Evolutionary conservation across 2,113 vertebrate genomes (phyloP).

Genomic region (Columbina picui): DNA sequence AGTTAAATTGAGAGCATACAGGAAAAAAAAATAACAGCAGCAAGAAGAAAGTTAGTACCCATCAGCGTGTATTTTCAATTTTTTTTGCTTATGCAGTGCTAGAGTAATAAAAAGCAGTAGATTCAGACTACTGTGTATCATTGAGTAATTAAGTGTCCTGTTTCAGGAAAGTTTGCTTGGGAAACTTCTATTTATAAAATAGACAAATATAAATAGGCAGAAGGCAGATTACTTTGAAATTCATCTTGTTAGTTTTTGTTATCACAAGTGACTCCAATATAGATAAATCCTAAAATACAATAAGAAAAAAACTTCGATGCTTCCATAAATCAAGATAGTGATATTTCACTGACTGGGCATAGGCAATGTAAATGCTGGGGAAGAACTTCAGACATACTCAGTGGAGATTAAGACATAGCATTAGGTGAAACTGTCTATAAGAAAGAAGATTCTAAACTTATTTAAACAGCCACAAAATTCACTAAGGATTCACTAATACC

Average conservation of each 20-base stretch:
- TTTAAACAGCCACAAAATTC: not conserved
- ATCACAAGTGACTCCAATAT: not conserved
- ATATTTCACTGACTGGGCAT: not conserved
- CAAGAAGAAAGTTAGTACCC: not conserved
- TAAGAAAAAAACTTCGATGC: not conserved
- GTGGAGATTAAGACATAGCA: not conserved
- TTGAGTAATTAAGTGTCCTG: not conserved
- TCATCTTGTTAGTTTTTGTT: not conserved
- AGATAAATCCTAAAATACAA: not conserved
- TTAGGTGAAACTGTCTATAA: not conserved
- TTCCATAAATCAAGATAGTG: not conserved
- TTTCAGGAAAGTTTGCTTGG: not conserved
- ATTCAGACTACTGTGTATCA: not conserved
- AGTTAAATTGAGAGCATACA: not conserved
- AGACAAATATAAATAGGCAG: not conserved
- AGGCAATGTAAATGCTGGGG: not conserved
- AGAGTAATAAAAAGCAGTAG: not conserved
- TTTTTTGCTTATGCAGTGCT: accelerated
- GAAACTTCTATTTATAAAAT: not conserved
- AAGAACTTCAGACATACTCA: not conserved
- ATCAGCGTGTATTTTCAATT: not conserved
- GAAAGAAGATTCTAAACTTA: not conserved
- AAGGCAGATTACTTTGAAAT: not conserved
- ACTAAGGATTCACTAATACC: not conserved
- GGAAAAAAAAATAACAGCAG: not conserved